phyloP scores from a whole-genome alignment of 1,140 invertebrate species.

The Thaumatotibia leucotreta region DNA sequence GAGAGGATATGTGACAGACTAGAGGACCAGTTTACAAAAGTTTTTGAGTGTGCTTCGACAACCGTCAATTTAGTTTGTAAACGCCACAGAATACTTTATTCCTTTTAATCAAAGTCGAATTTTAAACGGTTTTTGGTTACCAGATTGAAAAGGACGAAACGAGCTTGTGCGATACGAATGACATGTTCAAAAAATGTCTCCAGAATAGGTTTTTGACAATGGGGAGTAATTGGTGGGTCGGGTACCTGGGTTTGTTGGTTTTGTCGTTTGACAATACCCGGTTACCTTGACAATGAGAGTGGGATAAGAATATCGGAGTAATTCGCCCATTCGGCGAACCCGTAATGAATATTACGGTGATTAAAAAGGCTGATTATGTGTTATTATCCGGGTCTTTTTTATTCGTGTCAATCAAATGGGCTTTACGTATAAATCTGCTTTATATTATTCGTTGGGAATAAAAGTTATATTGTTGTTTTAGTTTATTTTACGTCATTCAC shows the following conservation, averaged over 20 bases:
- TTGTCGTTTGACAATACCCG: constrained; percentile 64
- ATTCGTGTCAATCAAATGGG: constrained; percentile 4
- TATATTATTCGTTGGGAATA: no score
- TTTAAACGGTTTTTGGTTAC: neutral
- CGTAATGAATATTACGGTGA: constrained; percentile 29
- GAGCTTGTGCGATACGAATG: constrained; percentile 47
- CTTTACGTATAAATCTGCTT: neutral
- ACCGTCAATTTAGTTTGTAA: constrained; percentile 15
- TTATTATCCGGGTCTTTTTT: constrained; percentile 11
- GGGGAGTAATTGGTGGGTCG: constrained; percentile 72
- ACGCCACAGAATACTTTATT: neutral
- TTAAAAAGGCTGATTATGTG: constrained; percentile 28
- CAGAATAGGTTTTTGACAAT: constrained; percentile 69
- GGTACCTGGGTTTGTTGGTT: constrained; percentile 66
- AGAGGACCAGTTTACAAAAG: constrained; percentile 63
- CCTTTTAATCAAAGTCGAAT: neutral
- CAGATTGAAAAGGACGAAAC: constrained; percentile 19
- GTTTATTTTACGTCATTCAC: no score
- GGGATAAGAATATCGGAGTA: constrained; percentile 55
- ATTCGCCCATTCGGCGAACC: constrained; percentile 43
- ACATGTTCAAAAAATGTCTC: constrained; percentile 71
- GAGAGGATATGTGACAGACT: constrained; percentile 70
- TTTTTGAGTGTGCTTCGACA: constrained; percentile 44
- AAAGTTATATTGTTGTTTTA: no score
- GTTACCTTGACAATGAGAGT: constrained; percentile 50